Percentiles rank a stretch among this genome's conserved stretches.
These are phyloP conservation scores for Pherbina coryleti DNA, from an alignment of 2,888 invertebrate species.

Conservation along the genomic window DNA sequence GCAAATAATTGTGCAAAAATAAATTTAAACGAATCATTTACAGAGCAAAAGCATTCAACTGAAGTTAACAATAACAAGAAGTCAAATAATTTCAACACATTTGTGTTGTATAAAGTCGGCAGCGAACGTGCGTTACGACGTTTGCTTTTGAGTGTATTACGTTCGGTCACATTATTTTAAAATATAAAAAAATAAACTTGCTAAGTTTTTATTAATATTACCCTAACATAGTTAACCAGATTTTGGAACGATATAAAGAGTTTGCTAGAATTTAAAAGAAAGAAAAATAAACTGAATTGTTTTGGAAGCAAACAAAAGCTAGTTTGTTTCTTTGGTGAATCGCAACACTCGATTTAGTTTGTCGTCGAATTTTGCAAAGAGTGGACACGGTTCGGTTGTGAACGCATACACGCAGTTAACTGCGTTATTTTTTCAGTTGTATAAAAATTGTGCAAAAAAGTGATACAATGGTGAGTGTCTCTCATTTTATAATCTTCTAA, in stretches of 20 bases:
- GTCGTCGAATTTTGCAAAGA: slow-evolving; percentile 8
- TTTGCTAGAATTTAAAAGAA: slow-evolving; percentile 6
- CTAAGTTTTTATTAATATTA: neutral
- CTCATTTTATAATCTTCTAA: neutral
- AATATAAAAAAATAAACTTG: neutral
- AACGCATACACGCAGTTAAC: neutral
- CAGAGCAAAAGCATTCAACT: neutral
- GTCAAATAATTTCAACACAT: neutral
- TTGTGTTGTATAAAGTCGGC: neutral
- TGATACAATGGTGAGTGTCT: slow-evolving; percentile 24
- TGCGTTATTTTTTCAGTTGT: neutral
- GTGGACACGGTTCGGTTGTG: neutral
- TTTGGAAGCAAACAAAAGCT: neutral
- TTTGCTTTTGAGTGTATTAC: neutral
- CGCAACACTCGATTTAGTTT: neutral
- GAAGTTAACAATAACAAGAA: neutral
- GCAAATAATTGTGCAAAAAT: slow-evolving; percentile 2
- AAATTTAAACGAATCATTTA: neutral
- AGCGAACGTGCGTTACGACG: neutral
- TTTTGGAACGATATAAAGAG: neutral
- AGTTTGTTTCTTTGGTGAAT: neutral
- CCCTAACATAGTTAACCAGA: slow-evolving; percentile 18
- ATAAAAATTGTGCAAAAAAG: neutral
- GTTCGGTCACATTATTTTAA: neutral
- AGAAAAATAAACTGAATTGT: neutral